phyloP scores from a whole-genome alignment of 37 sponge, comb jelly and placozoan species.

The Bolinopsis microptera region DNA sequence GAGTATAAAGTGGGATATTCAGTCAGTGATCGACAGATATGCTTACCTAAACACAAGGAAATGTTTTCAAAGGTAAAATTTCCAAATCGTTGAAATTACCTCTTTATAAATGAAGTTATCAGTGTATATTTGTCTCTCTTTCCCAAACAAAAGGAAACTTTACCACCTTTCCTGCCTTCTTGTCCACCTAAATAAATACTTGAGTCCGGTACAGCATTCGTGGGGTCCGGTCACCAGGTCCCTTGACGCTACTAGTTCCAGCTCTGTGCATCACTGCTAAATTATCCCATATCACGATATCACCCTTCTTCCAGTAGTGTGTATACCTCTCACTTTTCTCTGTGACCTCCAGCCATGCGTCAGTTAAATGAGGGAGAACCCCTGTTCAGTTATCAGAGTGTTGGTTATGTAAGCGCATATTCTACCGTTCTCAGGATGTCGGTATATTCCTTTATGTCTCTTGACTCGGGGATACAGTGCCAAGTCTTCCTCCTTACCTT shows the following conservation, averaged over 20 bases:
- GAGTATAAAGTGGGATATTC: no score
- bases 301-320: not conserved
- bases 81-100: no score
- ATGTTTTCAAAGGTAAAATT: no score
- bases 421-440: not conserved
- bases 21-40: no score
- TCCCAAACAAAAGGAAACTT: no score
- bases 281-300: not conserved
- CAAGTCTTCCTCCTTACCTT: not conserved
- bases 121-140: no score
- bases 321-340: not conserved
- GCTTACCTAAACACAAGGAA: no score
- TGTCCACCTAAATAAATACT: no score
- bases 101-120: no score
- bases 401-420: not conserved
- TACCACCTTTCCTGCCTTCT: no score
- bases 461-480: not conserved
- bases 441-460: not conserved
- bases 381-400: not conserved
- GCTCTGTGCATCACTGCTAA: slow-evolving; percentile 6
- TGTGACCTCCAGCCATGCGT: slow-evolving; percentile 5
- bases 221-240: not conserved
- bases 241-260: not conserved
- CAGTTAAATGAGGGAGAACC: not conserved
- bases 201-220: not conserved